These are phyloP conservation scores for Neodiprion pinetum DNA, from an alignment of 1,140 invertebrate genomes.

Conservation along the genomic window DNA sequence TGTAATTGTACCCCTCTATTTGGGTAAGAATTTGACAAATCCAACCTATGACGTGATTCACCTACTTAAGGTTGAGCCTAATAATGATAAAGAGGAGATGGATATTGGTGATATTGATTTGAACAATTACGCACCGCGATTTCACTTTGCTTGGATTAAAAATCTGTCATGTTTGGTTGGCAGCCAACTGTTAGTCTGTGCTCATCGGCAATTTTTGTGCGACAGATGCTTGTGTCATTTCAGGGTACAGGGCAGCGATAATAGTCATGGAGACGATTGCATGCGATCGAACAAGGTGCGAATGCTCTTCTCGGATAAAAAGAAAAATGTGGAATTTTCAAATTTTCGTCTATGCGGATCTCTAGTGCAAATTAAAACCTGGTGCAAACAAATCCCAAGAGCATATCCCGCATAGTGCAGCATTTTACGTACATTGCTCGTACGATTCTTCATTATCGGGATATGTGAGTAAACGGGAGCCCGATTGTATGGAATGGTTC, in stretches of 20 bases:
- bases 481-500: conserved; percentile 45
- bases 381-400: conserved; percentile 33
- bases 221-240: too few relatives aligned
- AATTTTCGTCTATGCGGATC: conserved; percentile 47
- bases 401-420: conserved; percentile 34
- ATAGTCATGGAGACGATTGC: conserved; percentile 40
- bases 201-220: background rate
- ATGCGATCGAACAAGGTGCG: conserved; percentile 27
- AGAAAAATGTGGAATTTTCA: conserved; percentile 40
- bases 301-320: conserved; percentile 11
- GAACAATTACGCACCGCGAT: background rate
- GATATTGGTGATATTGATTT: conserved; percentile 6
- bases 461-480: conserved; percentile 39
- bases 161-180: background rate
- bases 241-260: conserved; percentile 25
- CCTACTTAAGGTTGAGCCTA: conserved; percentile 19
- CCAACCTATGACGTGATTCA: conserved; percentile 32
- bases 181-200: background rate
- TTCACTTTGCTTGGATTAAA: background rate
- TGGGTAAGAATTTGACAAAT: conserved; percentile 33
- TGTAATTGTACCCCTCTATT: conserved; percentile 42
- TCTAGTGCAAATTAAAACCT: conserved; percentile 42
- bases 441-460: conserved; percentile 46
- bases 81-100: conserved; percentile 11
- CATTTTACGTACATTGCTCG: conserved; percentile 49